Evolutionary conservation across 2,797 vertebrate genomes (phyloP).

Genomic region (Melopsittacus undulatus): DNA sequence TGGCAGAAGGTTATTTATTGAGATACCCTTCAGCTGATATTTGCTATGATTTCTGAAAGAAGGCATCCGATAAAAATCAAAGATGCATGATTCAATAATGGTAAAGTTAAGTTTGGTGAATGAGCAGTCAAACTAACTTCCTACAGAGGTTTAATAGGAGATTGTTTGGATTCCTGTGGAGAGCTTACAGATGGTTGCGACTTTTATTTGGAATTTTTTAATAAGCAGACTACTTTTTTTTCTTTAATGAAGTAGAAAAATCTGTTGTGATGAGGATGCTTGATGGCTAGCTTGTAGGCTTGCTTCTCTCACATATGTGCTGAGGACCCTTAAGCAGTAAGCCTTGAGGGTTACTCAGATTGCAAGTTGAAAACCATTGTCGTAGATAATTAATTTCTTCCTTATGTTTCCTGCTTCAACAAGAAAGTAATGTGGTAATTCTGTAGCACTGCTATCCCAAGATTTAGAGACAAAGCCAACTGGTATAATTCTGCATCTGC

Average conservation of each 20-base stretch:
- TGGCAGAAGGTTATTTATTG: not conserved
- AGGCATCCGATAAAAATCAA: not conserved
- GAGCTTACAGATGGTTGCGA: slow-evolving; percentile 10
- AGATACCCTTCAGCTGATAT: not conserved
- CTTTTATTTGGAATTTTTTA: slow-evolving; percentile 33
- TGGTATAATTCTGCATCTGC: not conserved
- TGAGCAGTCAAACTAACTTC: not conserved
- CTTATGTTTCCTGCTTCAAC: slow-evolving; percentile 3
- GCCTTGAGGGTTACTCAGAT: not conserved
- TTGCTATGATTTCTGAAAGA: not conserved
- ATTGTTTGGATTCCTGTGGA: slow-evolving; percentile 52
- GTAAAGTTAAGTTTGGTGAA: not conserved
- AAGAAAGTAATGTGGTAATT: not conserved
- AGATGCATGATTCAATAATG: not conserved
- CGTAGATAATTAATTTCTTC: slow-evolving; percentile 29
- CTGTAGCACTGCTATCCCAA: not conserved
- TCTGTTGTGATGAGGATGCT: not conserved
- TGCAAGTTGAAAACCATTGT: not conserved
- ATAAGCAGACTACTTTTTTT: not conserved
- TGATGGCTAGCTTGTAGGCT: not conserved
- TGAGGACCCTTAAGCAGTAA: not conserved
- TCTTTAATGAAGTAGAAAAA: not conserved
- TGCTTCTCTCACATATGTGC: not conserved
- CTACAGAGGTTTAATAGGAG: not conserved
- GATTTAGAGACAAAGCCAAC: not conserved